Percentiles rank a stretch among this genome's conserved stretches.
phyloP scores from a whole-genome alignment of 1,140 invertebrate genomes.

The Kradibia gibbosae region DNA sequence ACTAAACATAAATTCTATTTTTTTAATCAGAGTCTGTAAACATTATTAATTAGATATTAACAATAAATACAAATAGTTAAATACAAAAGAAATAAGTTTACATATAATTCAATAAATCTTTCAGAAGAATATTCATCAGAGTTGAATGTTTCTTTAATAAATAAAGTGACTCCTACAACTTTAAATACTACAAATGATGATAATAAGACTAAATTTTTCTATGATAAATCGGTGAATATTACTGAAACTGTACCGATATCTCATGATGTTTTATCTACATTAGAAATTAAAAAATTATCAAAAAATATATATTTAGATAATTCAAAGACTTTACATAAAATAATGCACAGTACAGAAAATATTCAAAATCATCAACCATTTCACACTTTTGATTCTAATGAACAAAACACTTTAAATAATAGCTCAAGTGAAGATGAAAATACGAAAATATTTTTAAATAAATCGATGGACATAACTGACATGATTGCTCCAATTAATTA shows the following conservation, averaged over 20 bases:
- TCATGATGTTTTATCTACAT: conserved; percentile 9
- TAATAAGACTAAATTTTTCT: conserved; percentile 42
- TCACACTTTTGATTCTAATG: not conserved
- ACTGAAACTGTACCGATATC: conserved; percentile 12
- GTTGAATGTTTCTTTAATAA: not conserved
- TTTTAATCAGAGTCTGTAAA: not conserved
- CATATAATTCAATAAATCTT: not conserved
- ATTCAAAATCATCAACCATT: not conserved
- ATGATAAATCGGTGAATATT: conserved; percentile 46
- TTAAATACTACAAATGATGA: not conserved
- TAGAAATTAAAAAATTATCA: not conserved
- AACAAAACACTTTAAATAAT: not conserved
- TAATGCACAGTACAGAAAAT: not conserved
- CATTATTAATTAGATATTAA: no score
- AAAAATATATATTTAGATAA: not conserved
- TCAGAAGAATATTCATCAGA: not conserved
- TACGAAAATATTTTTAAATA: conserved; percentile 25
- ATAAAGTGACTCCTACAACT: not conserved
- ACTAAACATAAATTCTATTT: not conserved
- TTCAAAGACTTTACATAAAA: not conserved
- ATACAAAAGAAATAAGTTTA: not conserved
- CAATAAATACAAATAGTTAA: no score
- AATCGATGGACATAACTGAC: conserved; percentile 41
- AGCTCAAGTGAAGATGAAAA: not conserved
- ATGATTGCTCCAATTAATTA: not conserved